phyloP scores from a whole-genome alignment of 2,888 invertebrate genomes.

The Cheilosia vernalis region DNA sequence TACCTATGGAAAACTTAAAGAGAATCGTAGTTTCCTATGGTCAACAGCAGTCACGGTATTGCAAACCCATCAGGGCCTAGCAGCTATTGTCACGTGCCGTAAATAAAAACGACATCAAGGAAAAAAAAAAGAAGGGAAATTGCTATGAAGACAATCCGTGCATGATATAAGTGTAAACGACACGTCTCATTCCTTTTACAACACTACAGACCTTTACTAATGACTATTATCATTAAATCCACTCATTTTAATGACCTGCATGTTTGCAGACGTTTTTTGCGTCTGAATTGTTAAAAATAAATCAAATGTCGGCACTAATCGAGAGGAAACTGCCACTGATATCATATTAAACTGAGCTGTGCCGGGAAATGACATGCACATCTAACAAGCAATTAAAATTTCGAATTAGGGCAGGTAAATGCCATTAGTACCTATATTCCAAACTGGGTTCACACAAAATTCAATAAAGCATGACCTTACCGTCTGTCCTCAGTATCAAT shows the following conservation, averaged over 20 bases:
- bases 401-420: too few relatives aligned
- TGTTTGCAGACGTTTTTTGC: neutral
- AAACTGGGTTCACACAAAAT: too few relatives aligned
- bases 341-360: too few relatives aligned
- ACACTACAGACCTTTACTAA: constrained; percentile 3
- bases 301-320: too few relatives aligned
- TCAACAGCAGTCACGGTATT: neutral
- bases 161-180: constrained; percentile 8
- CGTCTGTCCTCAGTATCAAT: too few relatives aligned
- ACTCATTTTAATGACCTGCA: constrained; percentile 21
- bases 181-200: constrained; percentile 15
- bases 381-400: too few relatives aligned
- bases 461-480: too few relatives aligned
- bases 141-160: neutral
- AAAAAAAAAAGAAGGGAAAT: neutral
- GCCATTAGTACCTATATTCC: too few relatives aligned
- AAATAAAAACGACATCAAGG: neutral
- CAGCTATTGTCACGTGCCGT: neutral
- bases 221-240: constrained; percentile 29
- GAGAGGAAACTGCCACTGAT: too few relatives aligned
- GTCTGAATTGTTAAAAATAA: too few relatives aligned
- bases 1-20: too few relatives aligned
- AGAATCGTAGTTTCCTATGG: neutral
- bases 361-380: too few relatives aligned
- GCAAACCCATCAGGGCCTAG: neutral